phyloP scores from a whole-genome alignment of 2,113 vertebrate genomes.

The Oophaga pumilio region DNA sequence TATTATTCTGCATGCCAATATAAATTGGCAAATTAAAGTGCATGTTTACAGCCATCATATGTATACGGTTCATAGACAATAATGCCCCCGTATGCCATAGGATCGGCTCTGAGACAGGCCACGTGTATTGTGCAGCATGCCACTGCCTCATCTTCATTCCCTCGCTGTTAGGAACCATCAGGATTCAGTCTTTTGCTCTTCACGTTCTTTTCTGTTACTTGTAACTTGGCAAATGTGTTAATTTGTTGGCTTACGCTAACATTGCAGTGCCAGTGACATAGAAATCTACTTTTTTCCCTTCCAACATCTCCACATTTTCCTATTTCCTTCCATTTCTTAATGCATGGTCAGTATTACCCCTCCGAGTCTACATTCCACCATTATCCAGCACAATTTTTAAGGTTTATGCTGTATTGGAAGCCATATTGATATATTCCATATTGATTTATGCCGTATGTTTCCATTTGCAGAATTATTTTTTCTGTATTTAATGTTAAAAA shows the following conservation, averaged over 20 bases:
- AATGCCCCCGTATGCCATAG: neutral
- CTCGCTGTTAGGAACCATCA: neutral
- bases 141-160: neutral
- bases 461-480: neutral
- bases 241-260: neutral
- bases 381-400: neutral
- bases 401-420: neutral
- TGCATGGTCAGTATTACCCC: neutral
- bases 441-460: neutral
- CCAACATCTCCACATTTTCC: neutral
- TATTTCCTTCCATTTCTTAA: neutral
- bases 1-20: neutral
- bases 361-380: neutral
- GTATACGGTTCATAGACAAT: neutral
- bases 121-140: neutral
- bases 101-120: neutral
- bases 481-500: neutral
- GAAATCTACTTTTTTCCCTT: neutral
- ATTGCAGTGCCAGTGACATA: neutral
- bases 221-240: neutral
- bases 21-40: neutral
- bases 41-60: neutral
- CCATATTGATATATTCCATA: neutral
- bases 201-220: neutral
- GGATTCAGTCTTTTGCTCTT: neutral